Evolutionary conservation across 2,888 invertebrate genomes (phyloP), one percentile per base, ranked within the genome.

Genomic region (Leptothorax acervorum): DNA sequence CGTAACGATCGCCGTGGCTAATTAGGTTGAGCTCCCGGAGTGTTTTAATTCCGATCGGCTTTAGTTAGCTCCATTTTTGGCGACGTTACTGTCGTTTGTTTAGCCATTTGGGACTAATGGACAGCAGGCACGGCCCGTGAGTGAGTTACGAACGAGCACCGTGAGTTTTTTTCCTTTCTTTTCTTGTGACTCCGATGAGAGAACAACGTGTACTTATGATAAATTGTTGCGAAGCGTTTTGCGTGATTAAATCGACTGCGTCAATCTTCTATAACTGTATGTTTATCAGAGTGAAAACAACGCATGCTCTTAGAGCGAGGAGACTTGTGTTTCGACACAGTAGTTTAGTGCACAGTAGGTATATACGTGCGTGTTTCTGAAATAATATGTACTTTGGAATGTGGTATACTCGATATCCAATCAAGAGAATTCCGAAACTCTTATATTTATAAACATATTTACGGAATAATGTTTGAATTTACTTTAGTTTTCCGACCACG

Each of bases 1-100:
- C 79, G 86, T 84, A 87, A 86, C 68, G 68, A 76, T 65, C 51
- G n/a, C 23, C 82, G 68, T 5, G 6, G 48, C 79, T 88, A 88
- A 88, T 88, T 85, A 84, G 84, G 45, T 55, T 76, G 82, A 87
- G 87, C 81, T 88, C 83, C 81, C 83, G 84, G 81, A 84, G 71
- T 62, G 63, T 83, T 63, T 83, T 57, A 71, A 75, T 73, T 82
- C 15, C 73, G 73, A 60, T 63, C 28, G 28, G 28, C 42, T 60
- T 78, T 53, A 51, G 51, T 76, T 28, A 12, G 42, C 31, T 39
- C 53, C 68, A 78, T 78, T 68, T 76, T 68, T 68, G 68, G 68
- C 28, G 55, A 78, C 31, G n/a, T 78, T n/a, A 31, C n/a, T 23
- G 39, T 28, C 35, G 65, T 71, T 70, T 70, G 45, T 70, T 71